phyloP scores from a whole-genome alignment of 2,888 invertebrate species.

The Noctua janthina region DNA sequence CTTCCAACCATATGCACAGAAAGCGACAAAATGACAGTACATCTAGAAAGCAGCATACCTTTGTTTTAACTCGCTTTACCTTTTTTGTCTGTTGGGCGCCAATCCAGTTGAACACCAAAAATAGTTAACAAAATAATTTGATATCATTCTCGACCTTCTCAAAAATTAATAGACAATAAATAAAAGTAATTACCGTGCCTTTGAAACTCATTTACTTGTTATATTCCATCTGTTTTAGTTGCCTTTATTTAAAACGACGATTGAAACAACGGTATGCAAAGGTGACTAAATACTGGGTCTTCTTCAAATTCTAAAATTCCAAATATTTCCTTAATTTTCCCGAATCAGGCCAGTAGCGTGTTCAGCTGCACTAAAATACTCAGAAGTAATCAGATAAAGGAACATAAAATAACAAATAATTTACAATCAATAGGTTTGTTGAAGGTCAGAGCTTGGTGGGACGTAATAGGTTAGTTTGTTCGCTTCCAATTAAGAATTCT shows the following conservation, averaged over 20 bases:
- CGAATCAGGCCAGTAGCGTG: conserved; percentile 32
- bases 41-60: background rate
- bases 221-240: background rate
- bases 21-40: background rate
- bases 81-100: background rate
- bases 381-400: conserved; percentile 27
- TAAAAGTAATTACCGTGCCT: background rate
- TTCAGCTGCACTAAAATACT: conserved; percentile 28
- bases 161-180: background rate
- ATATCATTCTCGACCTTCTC: background rate
- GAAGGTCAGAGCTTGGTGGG: conserved; percentile 31
- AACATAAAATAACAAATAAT: conserved; percentile 46
- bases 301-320: background rate
- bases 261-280: background rate
- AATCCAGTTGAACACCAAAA: background rate
- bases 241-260: background rate
- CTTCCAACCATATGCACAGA: background rate
- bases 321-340: background rate
- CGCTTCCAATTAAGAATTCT: conserved; percentile 39
- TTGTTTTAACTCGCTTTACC: too few species aligned
- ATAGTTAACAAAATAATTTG: background rate
- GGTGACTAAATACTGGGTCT: background rate
- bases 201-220: background rate
- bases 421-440: conserved; percentile 38
- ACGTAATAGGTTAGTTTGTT: conserved; percentile 15